Evolutionary conservation across 2,113 vertebrate species (phyloP).

Genomic region (Pollachius pollachius): DNA sequence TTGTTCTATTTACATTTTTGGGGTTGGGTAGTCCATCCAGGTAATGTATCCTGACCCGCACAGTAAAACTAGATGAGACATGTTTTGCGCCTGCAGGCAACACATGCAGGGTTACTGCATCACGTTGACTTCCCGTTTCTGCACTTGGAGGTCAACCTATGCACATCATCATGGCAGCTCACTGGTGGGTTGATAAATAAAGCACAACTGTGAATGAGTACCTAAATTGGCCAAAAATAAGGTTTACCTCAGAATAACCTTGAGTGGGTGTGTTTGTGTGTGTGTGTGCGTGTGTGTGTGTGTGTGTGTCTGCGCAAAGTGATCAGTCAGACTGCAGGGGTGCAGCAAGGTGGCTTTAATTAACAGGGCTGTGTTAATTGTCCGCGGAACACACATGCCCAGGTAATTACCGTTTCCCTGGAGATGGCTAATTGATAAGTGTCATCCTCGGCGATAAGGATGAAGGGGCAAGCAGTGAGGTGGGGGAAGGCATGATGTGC

Average conservation of each 20-base stretch:
- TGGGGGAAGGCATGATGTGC: constrained; percentile 24
- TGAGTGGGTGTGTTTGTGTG: background rate
- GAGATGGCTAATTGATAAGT: constrained; percentile 73
- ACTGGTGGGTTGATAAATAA: background rate
- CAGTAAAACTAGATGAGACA: background rate
- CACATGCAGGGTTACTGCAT: no score
- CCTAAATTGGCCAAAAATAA: background rate
- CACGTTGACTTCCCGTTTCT: constrained; percentile 11
- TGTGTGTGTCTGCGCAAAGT: constrained; percentile 5
- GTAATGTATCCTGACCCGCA: background rate
- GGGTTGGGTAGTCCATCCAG: no score
- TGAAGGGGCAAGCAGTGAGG: constrained; percentile 34
- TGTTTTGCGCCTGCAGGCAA: background rate
- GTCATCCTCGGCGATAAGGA: constrained; percentile 52
- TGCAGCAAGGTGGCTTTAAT: constrained; percentile 67
- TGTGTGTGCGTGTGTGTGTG: background rate
- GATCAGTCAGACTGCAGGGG: constrained; percentile 58
- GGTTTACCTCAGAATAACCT: background rate
- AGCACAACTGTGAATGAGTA: background rate
- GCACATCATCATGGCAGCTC: constrained; percentile 16
- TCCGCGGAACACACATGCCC: constrained; percentile 69
- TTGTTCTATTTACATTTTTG: no score
- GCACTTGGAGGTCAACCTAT: constrained; percentile 34
- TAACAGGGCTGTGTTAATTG: constrained; percentile 66
- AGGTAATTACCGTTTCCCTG: constrained; percentile 71